Base-by-base conservation (phyloP, 1,140 invertebrate genomes). In the Nasonia giraulti region DNA sequence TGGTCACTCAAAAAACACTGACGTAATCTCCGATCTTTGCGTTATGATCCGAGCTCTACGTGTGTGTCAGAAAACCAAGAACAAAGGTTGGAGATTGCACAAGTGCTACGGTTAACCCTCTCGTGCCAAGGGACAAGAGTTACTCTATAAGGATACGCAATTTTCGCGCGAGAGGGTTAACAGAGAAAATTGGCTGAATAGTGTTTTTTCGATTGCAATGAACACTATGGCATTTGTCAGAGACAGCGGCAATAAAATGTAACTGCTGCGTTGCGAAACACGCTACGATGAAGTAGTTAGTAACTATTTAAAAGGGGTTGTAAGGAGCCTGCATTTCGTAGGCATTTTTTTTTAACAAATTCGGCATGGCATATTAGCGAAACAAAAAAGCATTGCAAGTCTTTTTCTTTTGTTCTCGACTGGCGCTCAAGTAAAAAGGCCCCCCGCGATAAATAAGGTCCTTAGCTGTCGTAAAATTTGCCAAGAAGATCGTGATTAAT, bases 301-400 rank as follows among this genome's bases (percentile, higher is more conserved):
- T 23, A 80, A 23, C 10, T 80, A 44, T 68, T 44, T 27, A 27
- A 66, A 40, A 20, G 62, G 66, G 66, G 17, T 79, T 14, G 17
- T 80, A 3, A 40, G n/a, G 44, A 20, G 33, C 20, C 20, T 66
- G 66, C 66, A 55, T 11, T 47, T 47, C n/a, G 37, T 47, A 71
- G 66, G 6, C 4, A 71, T 27, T 27, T 80, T 71, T 80, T 71
- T 80, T 14, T 33, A 73, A 71, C 44, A 73, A 80, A 71, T 50
- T 68, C 40, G 7, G 10, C 10, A 33, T 71, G 31, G 69, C 69
- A 31, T 71, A 31, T 31, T 82, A 75, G 47, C n/a, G 68, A 82
- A 20, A 31, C 20, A 47, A 82, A 44, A 82, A 76, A 82, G 17
- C 33, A 81, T 81, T 73, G 23, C 17, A 37, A 62, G 55, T 37